Conservation (phyloP, 2,113 vertebrate species). For the Lepus americanus region DNA sequence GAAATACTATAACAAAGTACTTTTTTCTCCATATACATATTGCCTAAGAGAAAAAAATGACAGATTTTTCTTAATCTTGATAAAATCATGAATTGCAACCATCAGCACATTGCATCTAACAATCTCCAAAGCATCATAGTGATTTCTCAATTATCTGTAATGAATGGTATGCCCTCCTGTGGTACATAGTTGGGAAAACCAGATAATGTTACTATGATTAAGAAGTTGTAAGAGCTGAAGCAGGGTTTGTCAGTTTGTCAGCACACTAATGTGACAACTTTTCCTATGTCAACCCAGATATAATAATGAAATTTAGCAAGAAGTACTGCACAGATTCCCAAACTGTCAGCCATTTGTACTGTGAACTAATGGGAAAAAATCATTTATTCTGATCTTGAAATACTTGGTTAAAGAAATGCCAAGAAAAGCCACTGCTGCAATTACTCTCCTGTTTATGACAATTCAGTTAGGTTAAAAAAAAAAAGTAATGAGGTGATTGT, state of each 20-base stretch:
- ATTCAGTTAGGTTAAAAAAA: conserved; percentile 49
- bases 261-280: conserved; percentile 38
- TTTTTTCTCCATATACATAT: rapidly evolving
- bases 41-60: neutral
- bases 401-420: conserved; percentile 32
- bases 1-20: neutral
- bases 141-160: conserved; percentile 61
- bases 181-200: neutral
- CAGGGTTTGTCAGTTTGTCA: conserved; percentile 55
- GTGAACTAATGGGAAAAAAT: conserved; percentile 59
- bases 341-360: neutral
- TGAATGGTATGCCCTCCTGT: conserved; percentile 65
- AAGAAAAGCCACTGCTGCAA: neutral
- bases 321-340: conserved; percentile 6
- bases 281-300: conserved; percentile 57
- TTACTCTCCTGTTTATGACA: conserved; percentile 32
- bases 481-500: neutral
- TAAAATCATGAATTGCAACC: conserved; percentile 10
- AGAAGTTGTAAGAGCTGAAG: conserved; percentile 68
- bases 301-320: conserved; percentile 50
- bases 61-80: neutral
- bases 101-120: neutral
- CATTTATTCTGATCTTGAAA: neutral
- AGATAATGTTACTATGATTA: conserved; percentile 76
- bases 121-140: conserved; percentile 6